A percentile compares a stretch with the other conserved stretches of the same genome.
Evolutionary conservation across 2,113 vertebrate genomes (phyloP).

Genomic region (Pitta sordida): DNA sequence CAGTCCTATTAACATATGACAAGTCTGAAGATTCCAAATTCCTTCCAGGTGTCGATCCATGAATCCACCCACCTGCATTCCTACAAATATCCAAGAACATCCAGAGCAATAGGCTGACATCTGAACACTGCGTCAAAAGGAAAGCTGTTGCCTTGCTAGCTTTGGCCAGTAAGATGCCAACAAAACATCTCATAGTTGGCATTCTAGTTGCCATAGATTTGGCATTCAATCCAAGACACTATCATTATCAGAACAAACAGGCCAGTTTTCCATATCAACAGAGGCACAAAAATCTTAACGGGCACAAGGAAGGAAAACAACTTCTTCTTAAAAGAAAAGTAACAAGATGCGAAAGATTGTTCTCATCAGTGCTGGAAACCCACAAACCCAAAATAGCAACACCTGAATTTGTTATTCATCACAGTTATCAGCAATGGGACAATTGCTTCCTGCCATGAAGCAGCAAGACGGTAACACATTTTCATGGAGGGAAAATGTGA

Average conservation of each 20-base stretch:
- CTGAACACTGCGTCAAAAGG: not conserved
- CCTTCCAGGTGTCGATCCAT: not conserved
- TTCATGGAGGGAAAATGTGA: not conserved
- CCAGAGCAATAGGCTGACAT: not conserved
- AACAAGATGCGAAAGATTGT: not conserved
- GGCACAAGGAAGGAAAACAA: not conserved
- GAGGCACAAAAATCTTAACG: not conserved
- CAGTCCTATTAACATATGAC: not conserved
- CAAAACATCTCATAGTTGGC: not conserved
- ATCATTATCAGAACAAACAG: not conserved
- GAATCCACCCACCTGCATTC: not conserved
- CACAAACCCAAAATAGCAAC: not conserved
- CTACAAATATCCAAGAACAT: not conserved
- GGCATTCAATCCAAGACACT: not conserved
- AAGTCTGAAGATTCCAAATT: not conserved
- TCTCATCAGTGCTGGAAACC: not conserved
- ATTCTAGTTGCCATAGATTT: no score
- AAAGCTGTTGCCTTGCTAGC: not conserved
- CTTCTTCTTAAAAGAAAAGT: not conserved
- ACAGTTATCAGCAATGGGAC: not conserved
- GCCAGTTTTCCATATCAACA: not conserved
- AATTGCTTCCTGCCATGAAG: not conserved
- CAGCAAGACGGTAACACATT: not conserved
- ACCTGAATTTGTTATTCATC: not conserved
- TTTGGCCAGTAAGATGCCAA: not conserved